Evolutionary conservation across 2,888 invertebrate genomes (phyloP).

Genomic region (Dioctria linearis): DNA sequence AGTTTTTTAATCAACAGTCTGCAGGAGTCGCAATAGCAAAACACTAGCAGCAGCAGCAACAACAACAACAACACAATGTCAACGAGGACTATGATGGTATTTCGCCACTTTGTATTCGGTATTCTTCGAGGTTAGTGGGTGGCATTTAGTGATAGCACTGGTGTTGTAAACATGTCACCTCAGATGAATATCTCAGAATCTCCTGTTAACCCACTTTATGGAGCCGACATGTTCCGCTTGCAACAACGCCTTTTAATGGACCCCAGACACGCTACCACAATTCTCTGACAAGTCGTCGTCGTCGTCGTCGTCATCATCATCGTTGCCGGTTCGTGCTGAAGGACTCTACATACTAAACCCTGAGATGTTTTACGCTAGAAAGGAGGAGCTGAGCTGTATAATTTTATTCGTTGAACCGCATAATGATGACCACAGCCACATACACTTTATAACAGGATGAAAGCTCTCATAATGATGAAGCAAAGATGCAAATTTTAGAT

Average conservation of each 20-base stretch:
- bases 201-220: conserved; percentile 37
- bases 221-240: conserved; percentile 32
- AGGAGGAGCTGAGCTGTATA: conserved; percentile 29
- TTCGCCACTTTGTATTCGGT: conserved; percentile 11
- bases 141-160: neutral
- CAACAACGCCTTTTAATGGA: conserved; percentile 31
- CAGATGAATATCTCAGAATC: conserved; percentile 31
- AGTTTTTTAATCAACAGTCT: conserved; percentile 40
- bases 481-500: conserved; percentile 17
- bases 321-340: conserved; percentile 19
- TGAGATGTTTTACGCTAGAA: conserved; percentile 12
- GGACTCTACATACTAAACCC: neutral
- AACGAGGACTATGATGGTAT: neutral
- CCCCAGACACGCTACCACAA: conserved; percentile 9
- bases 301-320: no score
- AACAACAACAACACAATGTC: no score
- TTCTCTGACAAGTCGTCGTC: neutral
- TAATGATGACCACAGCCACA: conserved; percentile 27
- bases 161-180: conserved; percentile 34
- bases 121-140: conserved; percentile 19
- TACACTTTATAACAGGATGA: neutral
- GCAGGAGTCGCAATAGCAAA: neutral
- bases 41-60: neutral
- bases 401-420: conserved; percentile 40
- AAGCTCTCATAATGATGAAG: conserved; percentile 17